Conservation (phyloP, 2,888 invertebrate genomes). For the Cheilosia vernalis region DNA sequence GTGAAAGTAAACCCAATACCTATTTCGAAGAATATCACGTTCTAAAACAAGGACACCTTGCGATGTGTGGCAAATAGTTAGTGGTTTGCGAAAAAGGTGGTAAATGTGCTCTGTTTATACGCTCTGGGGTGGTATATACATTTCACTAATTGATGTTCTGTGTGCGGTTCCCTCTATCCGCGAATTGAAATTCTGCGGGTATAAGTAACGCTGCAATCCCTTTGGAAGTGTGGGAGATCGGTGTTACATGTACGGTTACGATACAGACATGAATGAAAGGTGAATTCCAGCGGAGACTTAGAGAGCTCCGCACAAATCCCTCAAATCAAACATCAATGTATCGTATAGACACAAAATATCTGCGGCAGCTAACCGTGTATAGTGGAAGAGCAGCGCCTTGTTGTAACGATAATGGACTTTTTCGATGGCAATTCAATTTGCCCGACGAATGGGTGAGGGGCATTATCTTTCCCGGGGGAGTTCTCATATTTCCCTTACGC, state of each 20-base stretch:
- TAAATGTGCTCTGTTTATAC: slow-evolving; percentile 2
- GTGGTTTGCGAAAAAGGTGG: slow-evolving; percentile 34
- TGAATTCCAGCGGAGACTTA: slow-evolving; percentile 1
- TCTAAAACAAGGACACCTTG: slow-evolving; percentile 44
- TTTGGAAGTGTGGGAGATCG: slow-evolving; percentile 3
- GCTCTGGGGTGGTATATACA: slow-evolving; percentile 21
- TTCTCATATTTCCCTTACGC: slow-evolving; percentile 14
- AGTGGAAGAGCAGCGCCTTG: slow-evolving; percentile 20
- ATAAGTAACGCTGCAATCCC: slow-evolving; percentile 27
- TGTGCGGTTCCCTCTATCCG: slow-evolving; percentile 27
- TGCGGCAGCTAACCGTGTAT: background rate
- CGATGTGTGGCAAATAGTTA: slow-evolving; percentile 24
- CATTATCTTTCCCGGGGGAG: background rate
- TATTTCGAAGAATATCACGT: slow-evolving; percentile 50
- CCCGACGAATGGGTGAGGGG: background rate
- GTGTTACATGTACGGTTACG: slow-evolving; percentile 19
- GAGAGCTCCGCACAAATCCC: slow-evolving; percentile 6
- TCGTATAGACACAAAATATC: background rate
- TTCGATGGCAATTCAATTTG: slow-evolving; percentile 11
- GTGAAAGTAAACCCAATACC: slow-evolving; percentile 13
- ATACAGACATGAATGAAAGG: slow-evolving; percentile 18
- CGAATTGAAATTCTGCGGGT: slow-evolving; percentile 25
- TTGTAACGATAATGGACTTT: slow-evolving; percentile 33
- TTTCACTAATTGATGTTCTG: slow-evolving; percentile 60
- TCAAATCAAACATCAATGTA: slow-evolving; percentile 8